phyloP scores from a whole-genome alignment of 2,797 vertebrate species.

The Orientallactaga sibirica region DNA sequence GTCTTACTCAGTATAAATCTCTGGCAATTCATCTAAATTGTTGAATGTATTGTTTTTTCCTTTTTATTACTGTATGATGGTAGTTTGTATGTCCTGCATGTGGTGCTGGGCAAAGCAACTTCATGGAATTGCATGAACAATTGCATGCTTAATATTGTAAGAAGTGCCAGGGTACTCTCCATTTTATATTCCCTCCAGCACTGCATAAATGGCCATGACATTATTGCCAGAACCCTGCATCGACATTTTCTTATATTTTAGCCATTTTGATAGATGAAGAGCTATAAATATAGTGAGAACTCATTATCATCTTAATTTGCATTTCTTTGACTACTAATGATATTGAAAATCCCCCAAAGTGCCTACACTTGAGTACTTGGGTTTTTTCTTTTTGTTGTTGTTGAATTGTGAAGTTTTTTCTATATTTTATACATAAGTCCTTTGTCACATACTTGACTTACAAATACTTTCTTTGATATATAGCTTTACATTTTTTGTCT shows the following conservation, averaged over 20 bases:
- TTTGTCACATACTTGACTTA: background rate
- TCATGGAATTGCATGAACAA: background rate
- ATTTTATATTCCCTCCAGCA: background rate
- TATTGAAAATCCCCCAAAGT: slow-evolving; percentile 9
- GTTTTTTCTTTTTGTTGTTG: background rate
- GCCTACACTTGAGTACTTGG: background rate
- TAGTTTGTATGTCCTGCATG: background rate
- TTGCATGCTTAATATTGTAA: slow-evolving; percentile 27
- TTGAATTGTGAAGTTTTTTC: background rate
- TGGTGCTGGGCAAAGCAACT: background rate
- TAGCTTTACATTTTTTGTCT: background rate
- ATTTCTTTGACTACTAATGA: background rate
- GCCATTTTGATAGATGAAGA: background rate
- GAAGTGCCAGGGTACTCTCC: slow-evolving; percentile 7
- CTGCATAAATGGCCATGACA: background rate
- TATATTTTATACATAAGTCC: background rate
- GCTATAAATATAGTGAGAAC: background rate
- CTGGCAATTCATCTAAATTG: background rate
- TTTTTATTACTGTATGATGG: background rate
- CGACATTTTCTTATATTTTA: slow-evolving; percentile 47
- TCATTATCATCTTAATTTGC: slow-evolving; percentile 19
- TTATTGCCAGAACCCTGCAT: background rate
- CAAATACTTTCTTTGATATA: background rate
- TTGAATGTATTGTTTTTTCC: background rate
- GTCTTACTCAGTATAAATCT: background rate